These are phyloP conservation scores for Amphiprion clarkii DNA, from an alignment of 2,797 vertebrate species.

Conservation along the genomic window DNA sequence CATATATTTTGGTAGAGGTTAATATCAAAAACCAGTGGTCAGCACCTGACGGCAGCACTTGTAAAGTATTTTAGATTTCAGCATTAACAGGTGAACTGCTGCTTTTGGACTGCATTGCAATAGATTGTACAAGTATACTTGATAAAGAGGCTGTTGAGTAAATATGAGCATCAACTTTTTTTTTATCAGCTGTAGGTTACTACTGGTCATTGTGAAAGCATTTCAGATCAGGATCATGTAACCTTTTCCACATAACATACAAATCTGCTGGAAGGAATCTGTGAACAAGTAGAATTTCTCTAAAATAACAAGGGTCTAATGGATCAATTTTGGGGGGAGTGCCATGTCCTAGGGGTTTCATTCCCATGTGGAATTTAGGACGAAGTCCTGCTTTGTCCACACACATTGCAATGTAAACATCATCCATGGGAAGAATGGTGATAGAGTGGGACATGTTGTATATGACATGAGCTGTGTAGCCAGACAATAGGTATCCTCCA, in stretches of 20 bases:
- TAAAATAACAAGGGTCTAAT: slow-evolving; percentile 85
- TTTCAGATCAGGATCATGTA: slow-evolving; percentile 69
- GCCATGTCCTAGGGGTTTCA: slow-evolving; percentile 67
- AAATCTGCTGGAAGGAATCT: slow-evolving; percentile 84
- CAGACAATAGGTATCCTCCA: slow-evolving; percentile 87
- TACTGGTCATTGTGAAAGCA: slow-evolving; percentile 52
- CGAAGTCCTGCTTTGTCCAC: slow-evolving; percentile 81
- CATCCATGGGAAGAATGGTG: slow-evolving; percentile 88
- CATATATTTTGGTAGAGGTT: no score
- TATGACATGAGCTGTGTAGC: slow-evolving; percentile 82
- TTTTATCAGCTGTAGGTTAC: no score
- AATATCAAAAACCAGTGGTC: no score
- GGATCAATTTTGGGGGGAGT: slow-evolving; percentile 57
- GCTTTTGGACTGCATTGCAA: no score
- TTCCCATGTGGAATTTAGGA: slow-evolving; percentile 81
- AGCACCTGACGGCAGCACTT: no score
- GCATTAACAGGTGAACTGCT: no score
- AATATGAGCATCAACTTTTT: no score
- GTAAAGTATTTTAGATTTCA: no score
- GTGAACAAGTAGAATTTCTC: slow-evolving; percentile 87
- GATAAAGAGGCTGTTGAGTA: background rate
- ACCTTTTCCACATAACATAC: slow-evolving; percentile 86
- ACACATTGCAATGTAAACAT: slow-evolving; percentile 92
- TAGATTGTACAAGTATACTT: background rate
- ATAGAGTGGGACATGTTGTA: slow-evolving; percentile 69